phyloP scores from a whole-genome alignment of 2,797 vertebrate genomes.

The Trichosurus vulpecula region DNA sequence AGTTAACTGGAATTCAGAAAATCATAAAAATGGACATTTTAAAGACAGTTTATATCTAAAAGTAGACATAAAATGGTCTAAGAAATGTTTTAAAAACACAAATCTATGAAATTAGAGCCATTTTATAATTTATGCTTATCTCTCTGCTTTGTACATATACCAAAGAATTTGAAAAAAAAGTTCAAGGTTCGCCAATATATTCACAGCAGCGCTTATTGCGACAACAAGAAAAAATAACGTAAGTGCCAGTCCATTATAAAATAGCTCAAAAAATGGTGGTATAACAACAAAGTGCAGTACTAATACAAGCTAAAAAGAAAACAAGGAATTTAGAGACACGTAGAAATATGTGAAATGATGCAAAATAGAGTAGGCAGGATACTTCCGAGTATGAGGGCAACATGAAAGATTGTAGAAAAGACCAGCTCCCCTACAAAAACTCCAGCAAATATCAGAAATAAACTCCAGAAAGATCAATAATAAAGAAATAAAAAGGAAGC shows the following conservation, averaged over 20 bases:
- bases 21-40: neutral
- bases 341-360: neutral
- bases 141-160: neutral
- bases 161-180: neutral
- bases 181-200: neutral
- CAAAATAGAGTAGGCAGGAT: neutral
- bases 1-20: neutral
- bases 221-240: neutral
- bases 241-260: neutral
- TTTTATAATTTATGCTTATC: neutral
- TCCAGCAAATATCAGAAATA: neutral
- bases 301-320: neutral
- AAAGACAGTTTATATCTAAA: neutral
- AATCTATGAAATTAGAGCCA: neutral
- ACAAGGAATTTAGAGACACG: neutral
- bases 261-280: neutral
- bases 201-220: neutral
- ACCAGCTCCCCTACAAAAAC: neutral
- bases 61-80: neutral
- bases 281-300: neutral
- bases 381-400: neutral
- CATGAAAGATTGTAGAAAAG: neutral
- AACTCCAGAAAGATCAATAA: neutral
- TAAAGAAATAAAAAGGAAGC: neutral
- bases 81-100: neutral